These are phyloP conservation scores for Beaufortia kweichowensis DNA, from an alignment of 2,113 vertebrate species.

Conservation along the genomic window DNA sequence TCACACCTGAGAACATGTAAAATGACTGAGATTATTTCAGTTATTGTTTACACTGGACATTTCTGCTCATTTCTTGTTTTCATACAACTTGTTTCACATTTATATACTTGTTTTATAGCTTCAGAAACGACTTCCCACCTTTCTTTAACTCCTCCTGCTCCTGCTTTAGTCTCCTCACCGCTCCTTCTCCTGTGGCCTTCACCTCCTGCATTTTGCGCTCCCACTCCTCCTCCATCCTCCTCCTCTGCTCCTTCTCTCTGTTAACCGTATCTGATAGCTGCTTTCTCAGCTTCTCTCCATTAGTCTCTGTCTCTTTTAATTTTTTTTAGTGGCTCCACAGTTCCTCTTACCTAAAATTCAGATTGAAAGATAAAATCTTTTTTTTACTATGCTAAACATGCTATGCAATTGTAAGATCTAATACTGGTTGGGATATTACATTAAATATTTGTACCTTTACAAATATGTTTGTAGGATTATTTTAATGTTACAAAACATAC, in stretches of 20 bases:
- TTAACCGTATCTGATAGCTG: constrained; percentile 55
- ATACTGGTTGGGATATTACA: neutral
- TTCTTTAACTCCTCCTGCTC: constrained; percentile 73
- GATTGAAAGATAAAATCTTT: neutral
- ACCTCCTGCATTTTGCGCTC: constrained; percentile 66
- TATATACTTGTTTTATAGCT: neutral
- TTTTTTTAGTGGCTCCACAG: constrained; percentile 74
- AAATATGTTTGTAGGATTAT: no score
- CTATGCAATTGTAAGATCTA: neutral
- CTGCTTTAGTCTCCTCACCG: constrained; percentile 63
- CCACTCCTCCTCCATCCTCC: constrained; percentile 65
- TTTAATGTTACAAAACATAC: neutral
- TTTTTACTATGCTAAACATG: no score
- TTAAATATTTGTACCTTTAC: neutral
- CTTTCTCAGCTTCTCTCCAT: constrained; percentile 55
- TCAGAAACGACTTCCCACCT: constrained; percentile 63
- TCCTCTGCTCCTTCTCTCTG: constrained; percentile 66
- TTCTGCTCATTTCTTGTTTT: neutral
- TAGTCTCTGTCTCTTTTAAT: constrained; percentile 66
- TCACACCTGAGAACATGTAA: constrained; percentile 58
- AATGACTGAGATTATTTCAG: neutral
- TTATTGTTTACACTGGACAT: neutral
- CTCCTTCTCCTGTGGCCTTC: constrained; percentile 60
- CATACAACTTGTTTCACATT: no score
- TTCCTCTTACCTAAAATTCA: constrained; percentile 68